A percentile compares a stretch with the other conserved stretches of the same genome.
Evolutionary conservation across 2,888 invertebrate genomes (phyloP).

Genomic region (Orchestes rusci): DNA sequence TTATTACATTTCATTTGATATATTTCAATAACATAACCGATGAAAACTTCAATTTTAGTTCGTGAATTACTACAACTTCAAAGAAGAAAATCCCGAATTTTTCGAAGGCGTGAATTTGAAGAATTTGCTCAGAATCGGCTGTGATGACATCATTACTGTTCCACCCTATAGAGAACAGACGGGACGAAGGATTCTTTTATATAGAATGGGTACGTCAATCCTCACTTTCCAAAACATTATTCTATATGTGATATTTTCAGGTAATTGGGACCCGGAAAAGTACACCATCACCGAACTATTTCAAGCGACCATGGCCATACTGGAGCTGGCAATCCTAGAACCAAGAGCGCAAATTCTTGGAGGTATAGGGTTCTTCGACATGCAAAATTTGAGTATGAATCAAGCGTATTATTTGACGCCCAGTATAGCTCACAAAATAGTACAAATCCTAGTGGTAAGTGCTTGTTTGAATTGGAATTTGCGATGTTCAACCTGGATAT

Average conservation of each 20-base stretch:
- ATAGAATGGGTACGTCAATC: conserved; percentile 50
- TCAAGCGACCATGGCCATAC: conserved; percentile 28
- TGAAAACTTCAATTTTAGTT: conserved; percentile 44
- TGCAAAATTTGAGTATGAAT: conserved; percentile 39
- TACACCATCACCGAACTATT: conserved; percentile 27
- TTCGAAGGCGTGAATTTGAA: conserved; percentile 59
- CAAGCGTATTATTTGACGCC: conserved; percentile 40
- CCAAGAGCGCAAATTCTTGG: conserved; percentile 36
- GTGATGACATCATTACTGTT: conserved; percentile 56
- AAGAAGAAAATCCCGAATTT: conserved; percentile 58
- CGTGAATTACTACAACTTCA: conserved; percentile 64
- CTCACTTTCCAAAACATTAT: not conserved
- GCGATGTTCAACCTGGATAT: not conserved
- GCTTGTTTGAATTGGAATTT: not conserved
- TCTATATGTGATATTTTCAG: conserved; percentile 16
- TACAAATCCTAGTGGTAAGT: conserved; percentile 22
- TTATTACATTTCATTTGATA: not conserved
- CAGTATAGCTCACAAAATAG: conserved; percentile 32
- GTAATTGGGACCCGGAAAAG: conserved; percentile 31
- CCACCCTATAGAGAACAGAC: conserved; percentile 67
- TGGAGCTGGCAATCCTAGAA: conserved; percentile 34
- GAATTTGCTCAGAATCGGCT: conserved; percentile 56
- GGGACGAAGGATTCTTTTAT: conserved; percentile 61
- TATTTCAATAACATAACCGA: not conserved
- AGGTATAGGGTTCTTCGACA: conserved; percentile 41